These are phyloP conservation scores for Anthrax anthrax DNA, from an alignment of 2,888 invertebrate species.

Conservation along the genomic window DNA sequence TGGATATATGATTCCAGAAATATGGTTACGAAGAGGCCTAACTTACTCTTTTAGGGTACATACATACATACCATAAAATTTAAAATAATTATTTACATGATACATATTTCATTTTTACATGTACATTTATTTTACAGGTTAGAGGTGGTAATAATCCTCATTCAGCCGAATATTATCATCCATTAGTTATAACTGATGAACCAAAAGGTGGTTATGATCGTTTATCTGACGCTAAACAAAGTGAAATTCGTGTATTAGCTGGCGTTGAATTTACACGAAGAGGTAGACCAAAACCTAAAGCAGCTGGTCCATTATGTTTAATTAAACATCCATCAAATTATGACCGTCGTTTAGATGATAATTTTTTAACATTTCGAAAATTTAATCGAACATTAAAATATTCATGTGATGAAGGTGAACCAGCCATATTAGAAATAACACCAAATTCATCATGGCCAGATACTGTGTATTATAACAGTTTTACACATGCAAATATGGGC, in stretches of 20 bases:
- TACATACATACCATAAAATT: background rate
- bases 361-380: constrained; percentile 63
- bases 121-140: constrained; percentile 28
- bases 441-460: constrained; percentile 88
- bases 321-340: constrained; percentile 48
- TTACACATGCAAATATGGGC: constrained; percentile 88
- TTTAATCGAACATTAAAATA: constrained; percentile 65
- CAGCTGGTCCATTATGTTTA: constrained; percentile 70
- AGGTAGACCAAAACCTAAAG: constrained; percentile 63
- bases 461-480: constrained; percentile 83
- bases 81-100: background rate
- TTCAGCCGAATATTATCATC: constrained; percentile 72
- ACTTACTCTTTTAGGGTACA: constrained; percentile 64
- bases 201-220: constrained; percentile 69
- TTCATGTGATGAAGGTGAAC: constrained; percentile 55
- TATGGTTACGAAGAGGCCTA: constrained; percentile 72
- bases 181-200: constrained; percentile 76
- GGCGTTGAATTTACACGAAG: constrained; percentile 72
- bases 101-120: background rate
- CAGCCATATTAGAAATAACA: constrained; percentile 60
- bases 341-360: constrained; percentile 66
- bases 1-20: constrained; percentile 72
- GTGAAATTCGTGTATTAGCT: constrained; percentile 56
- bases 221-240: constrained; percentile 53
- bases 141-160: constrained; percentile 81